Conservation (phyloP, 1,140 invertebrate genomes). For the Oreohelix idahoensis region DNA sequence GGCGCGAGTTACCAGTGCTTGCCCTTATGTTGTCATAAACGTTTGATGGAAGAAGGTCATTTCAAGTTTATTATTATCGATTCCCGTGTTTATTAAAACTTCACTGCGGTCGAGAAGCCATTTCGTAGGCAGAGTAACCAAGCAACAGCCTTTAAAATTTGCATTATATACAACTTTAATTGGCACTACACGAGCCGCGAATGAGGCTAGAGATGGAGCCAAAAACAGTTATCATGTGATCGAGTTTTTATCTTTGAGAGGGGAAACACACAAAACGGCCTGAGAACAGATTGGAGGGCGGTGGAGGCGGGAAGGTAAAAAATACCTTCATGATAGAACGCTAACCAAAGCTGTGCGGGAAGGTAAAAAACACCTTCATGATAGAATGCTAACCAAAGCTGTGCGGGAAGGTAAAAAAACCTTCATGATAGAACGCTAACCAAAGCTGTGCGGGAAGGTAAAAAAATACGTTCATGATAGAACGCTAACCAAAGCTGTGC, state of each 20-base stretch:
- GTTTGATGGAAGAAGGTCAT: conserved; percentile 6
- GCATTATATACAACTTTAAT: not conserved
- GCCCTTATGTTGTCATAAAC: not conserved
- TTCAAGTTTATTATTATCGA: conserved; percentile 8
- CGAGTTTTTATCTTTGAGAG: conserved; percentile 1
- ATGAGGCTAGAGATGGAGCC: not conserved
- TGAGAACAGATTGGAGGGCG: not conserved
- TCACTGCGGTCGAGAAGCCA: not conserved
- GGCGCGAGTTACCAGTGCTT: not conserved
- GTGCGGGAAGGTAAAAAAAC: too few relatives aligned
- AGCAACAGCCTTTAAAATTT: conserved; percentile 3
- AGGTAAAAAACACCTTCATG: too few relatives aligned
- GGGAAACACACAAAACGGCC: not conserved
- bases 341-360: too few relatives aligned
- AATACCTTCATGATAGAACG: too few relatives aligned
- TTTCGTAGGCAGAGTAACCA: not conserved
- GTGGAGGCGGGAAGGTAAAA: not conserved
- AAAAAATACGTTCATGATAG: too few relatives aligned
- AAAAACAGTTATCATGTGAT: not conserved
- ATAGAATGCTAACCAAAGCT: too few relatives aligned
- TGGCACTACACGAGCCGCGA: not conserved
- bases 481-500: too few relatives aligned
- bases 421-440: too few relatives aligned
- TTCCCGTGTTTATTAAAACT: conserved; percentile 4
- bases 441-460: too few relatives aligned